Base-by-base conservation (phyloP, 2,888 invertebrate genomes). In the Tetheella fluctuosa region DNA sequence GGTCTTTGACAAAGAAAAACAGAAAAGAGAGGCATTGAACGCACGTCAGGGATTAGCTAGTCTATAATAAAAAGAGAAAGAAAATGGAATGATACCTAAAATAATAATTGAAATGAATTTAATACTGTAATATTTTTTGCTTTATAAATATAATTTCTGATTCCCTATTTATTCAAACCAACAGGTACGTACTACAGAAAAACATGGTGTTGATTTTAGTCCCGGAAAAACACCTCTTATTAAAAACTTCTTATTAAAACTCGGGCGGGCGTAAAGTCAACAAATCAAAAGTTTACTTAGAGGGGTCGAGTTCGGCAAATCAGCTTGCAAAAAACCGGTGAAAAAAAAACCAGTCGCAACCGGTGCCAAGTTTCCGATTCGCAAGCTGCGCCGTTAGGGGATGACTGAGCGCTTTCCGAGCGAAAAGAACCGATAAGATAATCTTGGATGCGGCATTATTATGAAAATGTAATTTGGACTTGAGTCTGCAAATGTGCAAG, bases 361-460 rank as follows among this genome's bases (percentile, higher is more conserved):
- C 80, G 70, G 73, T 83, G 85, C 85, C 85, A 86, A 85, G 73
- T 84, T 81, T 23, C 55, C 37, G 48, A n/a, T 77, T 74, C 76
- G 73, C 64, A 70, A 65, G 68, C 63, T 64, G 70, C 70, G 64
- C 68, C 69, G 71, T 71, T 68, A 65, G 70, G 69, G 76, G 76
- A 76, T 84, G 84, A 82, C 80, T 79, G 77, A 73, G 80, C 77
- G 75, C 74, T 78, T 80, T 70, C 72, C 77, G 68, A 61, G 61
- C 70, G 73, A 69, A 80, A 76, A 67, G 70, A 62, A 68, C 68
- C 68, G 71, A 65, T 64, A 74, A 77, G 58, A 69, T 74, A 72
- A 20, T 20, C 20, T 48, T 72, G 80, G 82, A 82, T 75, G 75
- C 71, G 79, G 76, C 72, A 76, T 67, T 65, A n/a, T 73, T 58